Evolutionary conservation across 2,888 invertebrate genomes (phyloP).

Genomic region (Orchestes rusci): DNA sequence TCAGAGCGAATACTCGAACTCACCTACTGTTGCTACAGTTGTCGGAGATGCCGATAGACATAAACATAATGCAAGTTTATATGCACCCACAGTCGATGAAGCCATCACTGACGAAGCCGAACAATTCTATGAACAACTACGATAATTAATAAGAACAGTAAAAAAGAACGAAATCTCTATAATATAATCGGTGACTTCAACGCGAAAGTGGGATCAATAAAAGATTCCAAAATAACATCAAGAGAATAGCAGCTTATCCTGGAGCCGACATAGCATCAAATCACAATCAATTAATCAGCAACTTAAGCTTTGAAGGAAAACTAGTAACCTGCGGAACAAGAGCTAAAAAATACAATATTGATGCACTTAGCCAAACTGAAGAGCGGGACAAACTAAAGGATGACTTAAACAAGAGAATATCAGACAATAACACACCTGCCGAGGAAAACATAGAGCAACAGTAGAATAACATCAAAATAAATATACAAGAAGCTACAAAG

Average conservation of each 20-base stretch:
- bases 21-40: constrained; percentile 4
- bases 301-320: not conserved
- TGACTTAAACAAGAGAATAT: not conserved
- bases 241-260: constrained; percentile 1
- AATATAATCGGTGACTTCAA: not conserved
- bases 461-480: not conserved
- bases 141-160: constrained; percentile 1
- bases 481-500: not conserved
- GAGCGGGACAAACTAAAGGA: not conserved
- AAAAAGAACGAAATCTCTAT: constrained; percentile 1
- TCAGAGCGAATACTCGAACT: too few relatives aligned
- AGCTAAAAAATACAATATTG: constrained; percentile 1
- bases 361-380: not conserved
- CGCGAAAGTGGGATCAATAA: not conserved
- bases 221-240: not conserved
- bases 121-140: constrained; percentile 1
- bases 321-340: not conserved
- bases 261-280: constrained; percentile 1
- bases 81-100: not conserved
- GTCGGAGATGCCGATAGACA: constrained; percentile 3
- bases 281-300: constrained; percentile 2
- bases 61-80: not conserved
- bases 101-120: constrained; percentile 1
- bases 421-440: not conserved
- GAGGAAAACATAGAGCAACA: not conserved